phyloP scores from a whole-genome alignment of 2,113 vertebrate genomes.

The Chloroceryle aenea region DNA sequence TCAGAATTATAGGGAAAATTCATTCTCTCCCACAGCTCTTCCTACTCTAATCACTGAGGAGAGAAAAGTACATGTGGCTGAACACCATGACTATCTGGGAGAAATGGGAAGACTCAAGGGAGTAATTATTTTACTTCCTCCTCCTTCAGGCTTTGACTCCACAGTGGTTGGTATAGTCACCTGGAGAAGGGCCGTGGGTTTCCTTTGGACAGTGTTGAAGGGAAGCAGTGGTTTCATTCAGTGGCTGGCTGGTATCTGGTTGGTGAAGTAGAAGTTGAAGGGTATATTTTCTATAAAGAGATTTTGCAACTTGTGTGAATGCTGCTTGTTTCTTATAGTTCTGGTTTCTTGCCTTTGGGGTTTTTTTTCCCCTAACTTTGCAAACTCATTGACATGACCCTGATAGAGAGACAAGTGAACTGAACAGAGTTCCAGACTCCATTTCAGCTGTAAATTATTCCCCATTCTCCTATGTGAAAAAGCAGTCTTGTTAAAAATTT shows the following conservation, averaged over 20 bases:
- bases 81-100: not conserved
- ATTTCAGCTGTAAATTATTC: not conserved
- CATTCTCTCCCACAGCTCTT: not conserved
- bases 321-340: not conserved
- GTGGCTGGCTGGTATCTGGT: not conserved
- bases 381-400: not conserved
- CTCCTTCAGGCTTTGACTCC: not conserved
- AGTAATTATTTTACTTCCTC: not conserved
- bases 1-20: not conserved
- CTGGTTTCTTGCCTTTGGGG: not conserved
- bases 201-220: not conserved
- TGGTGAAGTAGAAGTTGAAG: not conserved
- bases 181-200: not conserved
- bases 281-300: not conserved
- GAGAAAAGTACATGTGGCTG: not conserved
- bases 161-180: not conserved
- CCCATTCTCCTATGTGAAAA: not conserved
- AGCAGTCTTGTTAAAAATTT: not conserved
- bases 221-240: not conserved
- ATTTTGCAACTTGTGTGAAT: not conserved
- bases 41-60: not conserved
- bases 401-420: not conserved
- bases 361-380: not conserved
- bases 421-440: not conserved
- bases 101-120: not conserved